Base-by-base conservation (phyloP, 2,797 vertebrate genomes). In the Synaphobranchus kaupii region DNA sequence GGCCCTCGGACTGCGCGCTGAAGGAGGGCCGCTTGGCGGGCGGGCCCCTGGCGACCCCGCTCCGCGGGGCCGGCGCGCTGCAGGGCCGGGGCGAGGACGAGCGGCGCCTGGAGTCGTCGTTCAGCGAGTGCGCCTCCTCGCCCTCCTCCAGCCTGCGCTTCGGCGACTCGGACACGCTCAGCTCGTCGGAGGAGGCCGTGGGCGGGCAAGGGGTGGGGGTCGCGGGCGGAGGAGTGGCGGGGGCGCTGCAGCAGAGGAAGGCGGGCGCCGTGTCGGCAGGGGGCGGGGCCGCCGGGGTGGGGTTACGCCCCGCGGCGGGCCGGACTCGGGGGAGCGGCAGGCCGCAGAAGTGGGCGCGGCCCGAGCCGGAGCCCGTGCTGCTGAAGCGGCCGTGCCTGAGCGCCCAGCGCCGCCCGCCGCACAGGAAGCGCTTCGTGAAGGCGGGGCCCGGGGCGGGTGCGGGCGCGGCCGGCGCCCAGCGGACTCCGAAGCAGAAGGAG, bases 161-260 rank as follows among this genome's bases (percentile, higher is more conserved):
- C 83, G 98, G 99, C 89, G 98, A 99, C 93, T 99, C 98, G 0
- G 99, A 99, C 93, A 99, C 98, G n/a, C 95, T 99, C 58, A 99
- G 97, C 88, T 99, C 98, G 0, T 98, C 99, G 88, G 98, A 99
- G n/a, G 98, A 99, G 60, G 97, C 89, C 84, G 94, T 93, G 88
- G 89, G 92, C 20, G 93, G 92, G 71, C 92, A 48, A 87, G 87
- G 4, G 20, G 85, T 4, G 58, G 94, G 76, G 91, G 93, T 17
- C 94, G 93, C 2, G 34, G n/a, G 88, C 94, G 92, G 88, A 94
- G 87, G 90, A 84, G 83, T 73, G 83, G 82, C 87, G 89, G 71
- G 93, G 92, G 71, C 88, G 95, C 91, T 93, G 93, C 28, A 90
- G 92, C 83, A 89, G 86, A 96, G 15, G 15, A 50, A 44, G 50